Conservation (phyloP, 1,140 invertebrate species). For the Steinernema feltiae region DNA sequence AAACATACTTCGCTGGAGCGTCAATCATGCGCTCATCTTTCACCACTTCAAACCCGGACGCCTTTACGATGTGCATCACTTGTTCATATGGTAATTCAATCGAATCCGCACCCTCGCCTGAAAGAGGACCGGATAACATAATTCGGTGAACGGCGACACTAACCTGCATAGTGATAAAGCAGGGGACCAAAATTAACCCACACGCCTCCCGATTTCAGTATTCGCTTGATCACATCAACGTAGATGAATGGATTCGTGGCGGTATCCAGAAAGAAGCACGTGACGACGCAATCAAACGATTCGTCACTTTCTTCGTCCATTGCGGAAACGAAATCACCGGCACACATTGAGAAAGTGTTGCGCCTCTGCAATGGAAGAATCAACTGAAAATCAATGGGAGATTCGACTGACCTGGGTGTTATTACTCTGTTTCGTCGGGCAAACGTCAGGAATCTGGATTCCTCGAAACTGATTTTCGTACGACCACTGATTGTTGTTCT, state of each 20-base stretch:
- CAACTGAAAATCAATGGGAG: constrained; percentile 20
- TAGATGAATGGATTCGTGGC: constrained; percentile 90
- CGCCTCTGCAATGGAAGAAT: constrained; percentile 63
- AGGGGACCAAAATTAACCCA: constrained; percentile 71
- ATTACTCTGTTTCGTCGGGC: constrained; percentile 63
- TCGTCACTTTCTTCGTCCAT: constrained; percentile 59
- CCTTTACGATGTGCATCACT: constrained; percentile 72
- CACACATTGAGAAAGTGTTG: constrained; percentile 84
- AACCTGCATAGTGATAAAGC: constrained; percentile 86
- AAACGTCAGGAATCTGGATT: constrained; percentile 81
- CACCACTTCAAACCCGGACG: constrained; percentile 71
- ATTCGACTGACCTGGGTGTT: not conserved
- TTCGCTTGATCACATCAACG: constrained; percentile 84
- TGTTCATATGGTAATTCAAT: constrained; percentile 88
- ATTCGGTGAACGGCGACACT: constrained; percentile 52
- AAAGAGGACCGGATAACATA: not conserved
- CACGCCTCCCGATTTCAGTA: constrained; percentile 72
- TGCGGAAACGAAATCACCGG: constrained; percentile 84
- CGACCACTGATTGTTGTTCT: constrained; percentile 79
- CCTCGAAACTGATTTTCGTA: constrained; percentile 73
- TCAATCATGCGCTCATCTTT: constrained; percentile 71
- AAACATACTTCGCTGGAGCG: constrained; percentile 78
- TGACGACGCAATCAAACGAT: constrained; percentile 83
- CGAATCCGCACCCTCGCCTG: constrained; percentile 71
- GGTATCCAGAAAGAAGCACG: constrained; percentile 97